phyloP scores from a whole-genome alignment of 2,797 vertebrate species.

The Sandelia bainsii region DNA sequence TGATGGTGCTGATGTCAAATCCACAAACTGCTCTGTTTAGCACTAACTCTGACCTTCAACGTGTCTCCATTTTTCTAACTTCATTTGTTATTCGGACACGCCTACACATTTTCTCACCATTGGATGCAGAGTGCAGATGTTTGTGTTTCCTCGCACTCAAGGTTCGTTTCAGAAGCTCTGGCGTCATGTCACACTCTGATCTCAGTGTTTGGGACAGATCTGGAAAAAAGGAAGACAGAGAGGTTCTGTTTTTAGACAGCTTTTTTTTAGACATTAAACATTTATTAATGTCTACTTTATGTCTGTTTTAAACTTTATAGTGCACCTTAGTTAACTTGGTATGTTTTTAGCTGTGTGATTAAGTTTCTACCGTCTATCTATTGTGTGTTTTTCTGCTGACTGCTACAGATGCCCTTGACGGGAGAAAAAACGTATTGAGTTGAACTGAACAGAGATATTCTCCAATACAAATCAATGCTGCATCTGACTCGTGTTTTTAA shows the following conservation, averaged over 20 bases:
- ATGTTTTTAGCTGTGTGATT: background rate
- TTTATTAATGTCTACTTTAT: too few relatives aligned
- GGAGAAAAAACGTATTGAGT: background rate
- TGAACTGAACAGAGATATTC: background rate
- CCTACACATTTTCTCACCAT: slow-evolving; percentile 74
- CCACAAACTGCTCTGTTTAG: background rate
- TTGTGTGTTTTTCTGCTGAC: background rate
- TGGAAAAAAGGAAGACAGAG: slow-evolving; percentile 42
- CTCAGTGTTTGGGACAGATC: slow-evolving; percentile 77
- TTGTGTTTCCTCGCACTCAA: slow-evolving; percentile 85
- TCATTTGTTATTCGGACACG: slow-evolving; percentile 4
- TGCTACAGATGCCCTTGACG: background rate
- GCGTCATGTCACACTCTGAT: slow-evolving; percentile 76
- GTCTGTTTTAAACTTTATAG: too few relatives aligned
- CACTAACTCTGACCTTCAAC: background rate
- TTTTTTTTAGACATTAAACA: background rate
- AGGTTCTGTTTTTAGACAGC: background rate
- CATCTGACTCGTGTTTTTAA: slow-evolving; percentile 7
- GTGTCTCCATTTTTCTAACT: background rate
- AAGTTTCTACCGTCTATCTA: background rate
- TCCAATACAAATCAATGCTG: background rate
- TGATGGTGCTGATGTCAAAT: background rate
- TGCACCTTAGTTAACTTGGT: too few relatives aligned
- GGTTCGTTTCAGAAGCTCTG: slow-evolving; percentile 87
- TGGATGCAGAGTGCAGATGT: slow-evolving; percentile 82